phyloP scores from a whole-genome alignment of 2,888 invertebrate species.

The Drosophila mimica region DNA sequence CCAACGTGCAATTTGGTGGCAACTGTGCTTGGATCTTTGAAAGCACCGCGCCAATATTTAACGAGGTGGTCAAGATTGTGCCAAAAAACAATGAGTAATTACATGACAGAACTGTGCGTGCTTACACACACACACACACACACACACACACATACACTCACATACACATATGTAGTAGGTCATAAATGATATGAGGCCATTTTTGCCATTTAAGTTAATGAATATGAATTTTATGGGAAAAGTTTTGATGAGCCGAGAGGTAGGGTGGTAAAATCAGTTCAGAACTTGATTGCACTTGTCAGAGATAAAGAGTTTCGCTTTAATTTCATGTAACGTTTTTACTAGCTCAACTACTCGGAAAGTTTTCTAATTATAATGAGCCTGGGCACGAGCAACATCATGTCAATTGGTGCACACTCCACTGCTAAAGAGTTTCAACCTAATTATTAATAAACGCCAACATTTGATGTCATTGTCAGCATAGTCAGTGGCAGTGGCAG shows the following conservation, averaged over 20 bases:
- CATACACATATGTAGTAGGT: conserved; percentile 1
- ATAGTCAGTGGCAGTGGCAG: not conserved
- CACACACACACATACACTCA: not conserved
- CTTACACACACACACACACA: conserved; percentile 23
- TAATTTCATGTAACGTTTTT: conserved; percentile 50
- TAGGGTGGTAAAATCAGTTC: conserved; percentile 19
- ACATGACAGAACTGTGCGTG: conserved; percentile 57
- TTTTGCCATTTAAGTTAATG: conserved; percentile 68
- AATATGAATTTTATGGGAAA: conserved; percentile 67
- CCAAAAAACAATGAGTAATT: conserved; percentile 76
- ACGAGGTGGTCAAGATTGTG: conserved; percentile 77
- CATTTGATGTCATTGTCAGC: conserved; percentile 69
- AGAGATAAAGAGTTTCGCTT: conserved; percentile 37
- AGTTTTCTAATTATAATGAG: conserved; percentile 76
- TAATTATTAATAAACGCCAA: conserved; percentile 79
- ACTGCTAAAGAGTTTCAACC: conserved; percentile 51
- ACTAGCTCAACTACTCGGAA: conserved; percentile 56
- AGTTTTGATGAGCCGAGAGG: conserved; percentile 46
- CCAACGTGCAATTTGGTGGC: conserved; percentile 56
- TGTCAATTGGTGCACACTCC: conserved; percentile 37
- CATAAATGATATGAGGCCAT: conserved; percentile 42
- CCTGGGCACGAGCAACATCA: conserved; percentile 26
- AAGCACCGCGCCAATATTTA: conserved; percentile 67
- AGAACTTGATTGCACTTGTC: conserved; percentile 53
- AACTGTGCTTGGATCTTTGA: conserved; percentile 40